Base-by-base conservation (phyloP, 2,888 invertebrate species). In the Drosophila anomelani region DNA sequence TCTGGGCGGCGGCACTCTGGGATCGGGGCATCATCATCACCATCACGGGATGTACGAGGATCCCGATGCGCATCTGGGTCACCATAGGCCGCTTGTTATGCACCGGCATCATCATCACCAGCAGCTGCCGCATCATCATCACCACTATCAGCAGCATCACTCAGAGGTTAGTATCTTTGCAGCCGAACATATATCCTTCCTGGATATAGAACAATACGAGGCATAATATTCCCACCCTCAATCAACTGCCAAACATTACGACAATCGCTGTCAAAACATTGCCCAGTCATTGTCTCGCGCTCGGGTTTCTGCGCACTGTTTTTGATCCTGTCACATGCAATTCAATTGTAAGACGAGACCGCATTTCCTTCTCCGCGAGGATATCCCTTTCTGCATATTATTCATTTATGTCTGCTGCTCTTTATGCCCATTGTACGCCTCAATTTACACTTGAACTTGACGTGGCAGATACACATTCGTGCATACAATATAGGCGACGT, bases 41-140 rank as follows among this genome's bases (percentile, higher is more conserved):
- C 81, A 83, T n/a, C 83, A 86, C 55, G 87, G 85, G 46, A 82
- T 85, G 66, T 97, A 97, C 94, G 96, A 97, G 93, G 97, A 97
- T 91, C 93, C 94, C 94, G 75, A 96, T 95, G 90, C 96, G 95
- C 92, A 94, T 95, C 79, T 93, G 80, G 91, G 92, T 46, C 91
- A 92, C 74, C 91, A 92, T 80, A 83, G 94, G 92, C 61, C 93
- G 93, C 72, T 90, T 89, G 94, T 92, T 92, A 94, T 79, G 94
- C 94, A 51, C 73, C 92, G 92, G 80, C 92, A 92, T 46, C 81
- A 82, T 41, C 85, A 82, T 43, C 81, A 79, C 54, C 92, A 91
- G 81, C 91, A 91, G 85, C 90, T 71, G 66, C 81, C 78, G 34
- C 82, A 82, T 36, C 64, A 64, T 49, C 82, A 85, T 64, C 92